Conservation (phyloP, 2,888 invertebrate species). For the Alloscopus bannaensis region DNA sequence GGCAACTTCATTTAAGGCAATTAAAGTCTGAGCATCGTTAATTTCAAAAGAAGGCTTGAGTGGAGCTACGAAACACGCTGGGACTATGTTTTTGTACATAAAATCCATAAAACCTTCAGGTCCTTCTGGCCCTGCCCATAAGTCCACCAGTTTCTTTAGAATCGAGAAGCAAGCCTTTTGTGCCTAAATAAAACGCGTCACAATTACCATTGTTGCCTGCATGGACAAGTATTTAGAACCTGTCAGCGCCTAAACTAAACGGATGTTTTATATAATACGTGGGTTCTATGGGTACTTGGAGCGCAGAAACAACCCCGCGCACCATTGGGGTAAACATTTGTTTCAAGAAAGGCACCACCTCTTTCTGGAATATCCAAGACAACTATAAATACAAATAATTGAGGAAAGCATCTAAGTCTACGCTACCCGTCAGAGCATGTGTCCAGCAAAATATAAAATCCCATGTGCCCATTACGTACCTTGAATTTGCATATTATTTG, state of each 20-base stretch:
- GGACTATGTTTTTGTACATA: constrained; percentile 77
- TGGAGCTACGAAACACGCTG: constrained; percentile 78
- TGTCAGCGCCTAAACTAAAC: too few relatives aligned
- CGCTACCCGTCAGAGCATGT: too few relatives aligned
- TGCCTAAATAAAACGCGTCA: constrained; percentile 74
- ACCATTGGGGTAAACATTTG: constrained; percentile 78
- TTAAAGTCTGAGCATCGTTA: constrained; percentile 77
- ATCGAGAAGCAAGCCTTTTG: constrained; percentile 78
- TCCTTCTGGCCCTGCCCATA: constrained; percentile 77
- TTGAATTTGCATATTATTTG: constrained; percentile 80
- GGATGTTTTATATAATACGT: constrained; percentile 48
- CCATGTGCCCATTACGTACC: too few relatives aligned
- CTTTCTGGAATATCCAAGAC: constrained; percentile 76
- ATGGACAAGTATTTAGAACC: too few relatives aligned
- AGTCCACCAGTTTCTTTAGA: constrained; percentile 76
- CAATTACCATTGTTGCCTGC: neutral
- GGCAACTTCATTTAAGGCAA: constrained; percentile 75
- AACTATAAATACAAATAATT: too few relatives aligned
- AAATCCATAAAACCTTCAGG: constrained; percentile 77
- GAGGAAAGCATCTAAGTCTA: too few relatives aligned
- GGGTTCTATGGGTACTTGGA: constrained; percentile 76
- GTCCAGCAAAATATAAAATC: too few relatives aligned
- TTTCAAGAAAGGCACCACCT: constrained; percentile 77
- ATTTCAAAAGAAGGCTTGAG: constrained; percentile 77
- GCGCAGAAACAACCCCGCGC: constrained; percentile 76